A percentile compares a stretch with the other conserved stretches of the same genome.
phyloP scores from a whole-genome alignment of 2,797 vertebrate species.

The Stomatorhinus walkeri region DNA sequence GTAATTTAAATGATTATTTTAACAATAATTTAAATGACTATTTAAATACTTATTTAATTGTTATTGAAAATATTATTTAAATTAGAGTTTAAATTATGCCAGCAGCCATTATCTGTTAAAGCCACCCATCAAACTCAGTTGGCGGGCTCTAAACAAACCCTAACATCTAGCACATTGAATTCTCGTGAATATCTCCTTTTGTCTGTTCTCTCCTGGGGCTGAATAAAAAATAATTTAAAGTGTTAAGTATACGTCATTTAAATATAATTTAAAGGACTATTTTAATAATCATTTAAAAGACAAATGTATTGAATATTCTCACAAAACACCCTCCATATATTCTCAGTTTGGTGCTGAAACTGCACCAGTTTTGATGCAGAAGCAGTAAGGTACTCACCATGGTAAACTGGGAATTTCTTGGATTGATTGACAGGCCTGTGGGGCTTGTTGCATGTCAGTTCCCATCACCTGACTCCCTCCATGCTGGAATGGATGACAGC shows the following conservation, averaged over 20 bases:
- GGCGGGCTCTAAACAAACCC: neutral
- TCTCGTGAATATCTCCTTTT: neutral
- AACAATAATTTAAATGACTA: neutral
- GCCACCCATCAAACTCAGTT: neutral
- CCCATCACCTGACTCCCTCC: neutral
- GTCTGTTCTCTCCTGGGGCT: neutral
- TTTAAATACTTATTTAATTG: neutral
- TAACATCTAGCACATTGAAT: neutral
- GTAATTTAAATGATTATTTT: neutral
- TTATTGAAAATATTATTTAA: neutral
- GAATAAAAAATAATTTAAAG: neutral
- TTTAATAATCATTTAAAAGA: neutral
- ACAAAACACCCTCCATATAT: neutral
- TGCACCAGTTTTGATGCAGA: neutral
- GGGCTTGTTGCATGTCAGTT: neutral
- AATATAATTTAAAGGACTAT: neutral
- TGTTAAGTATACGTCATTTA: neutral
- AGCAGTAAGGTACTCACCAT: neutral
- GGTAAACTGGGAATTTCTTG: neutral
- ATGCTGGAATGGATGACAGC: neutral
- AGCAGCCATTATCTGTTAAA: neutral
- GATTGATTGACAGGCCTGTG: neutral
- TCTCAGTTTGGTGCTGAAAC: neutral
- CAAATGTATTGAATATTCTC: neutral
- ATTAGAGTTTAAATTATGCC: neutral